Conservation (phyloP, 2,888 invertebrate genomes). For the Agapetus fuscipes region DNA sequence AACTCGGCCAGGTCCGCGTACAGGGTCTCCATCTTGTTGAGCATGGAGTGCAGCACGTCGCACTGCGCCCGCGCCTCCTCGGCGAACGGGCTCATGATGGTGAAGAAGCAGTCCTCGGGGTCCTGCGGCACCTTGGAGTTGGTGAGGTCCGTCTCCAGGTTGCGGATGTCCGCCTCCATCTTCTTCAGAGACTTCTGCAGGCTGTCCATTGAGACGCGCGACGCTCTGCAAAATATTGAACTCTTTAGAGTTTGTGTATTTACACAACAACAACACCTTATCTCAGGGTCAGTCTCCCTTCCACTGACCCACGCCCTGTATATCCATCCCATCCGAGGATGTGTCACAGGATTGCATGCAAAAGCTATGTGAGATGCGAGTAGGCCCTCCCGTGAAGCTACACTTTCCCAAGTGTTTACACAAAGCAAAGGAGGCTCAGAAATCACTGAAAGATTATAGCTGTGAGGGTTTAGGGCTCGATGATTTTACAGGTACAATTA, state of each 20-base stretch:
- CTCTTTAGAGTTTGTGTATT: too few species aligned
- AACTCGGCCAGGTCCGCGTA: conserved; percentile 82
- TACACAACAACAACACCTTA: too few species aligned
- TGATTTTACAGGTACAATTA: too few species aligned
- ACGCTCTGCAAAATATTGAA: conserved; percentile 49
- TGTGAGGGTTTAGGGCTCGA: too few species aligned
- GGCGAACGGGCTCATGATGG: conserved; percentile 62
- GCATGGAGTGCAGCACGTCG: conserved; percentile 87
- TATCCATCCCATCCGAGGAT: too few species aligned
- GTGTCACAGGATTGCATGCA: neutral
- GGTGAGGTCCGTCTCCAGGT: conserved; percentile 83
- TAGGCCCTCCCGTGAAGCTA: too few species aligned
- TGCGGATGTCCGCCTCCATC: conserved; percentile 80
- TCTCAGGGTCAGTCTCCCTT: too few species aligned
- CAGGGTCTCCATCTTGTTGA: conserved; percentile 80
- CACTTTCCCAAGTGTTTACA: too few species aligned
- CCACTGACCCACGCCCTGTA: too few species aligned
- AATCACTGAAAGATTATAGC: too few species aligned
- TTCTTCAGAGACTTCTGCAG: conserved; percentile 71
- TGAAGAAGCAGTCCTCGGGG: conserved; percentile 75
- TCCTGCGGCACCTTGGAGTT: conserved; percentile 72
- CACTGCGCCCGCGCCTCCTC: conserved; percentile 76
- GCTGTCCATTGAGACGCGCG: conserved; percentile 73
- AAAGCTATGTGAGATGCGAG: too few species aligned
- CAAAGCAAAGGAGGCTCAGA: too few species aligned